Evolutionary conservation across 2,888 invertebrate genomes (phyloP), one percentile per base, ranked within the genome.

Genomic region (Eupithecia centaureata): DNA sequence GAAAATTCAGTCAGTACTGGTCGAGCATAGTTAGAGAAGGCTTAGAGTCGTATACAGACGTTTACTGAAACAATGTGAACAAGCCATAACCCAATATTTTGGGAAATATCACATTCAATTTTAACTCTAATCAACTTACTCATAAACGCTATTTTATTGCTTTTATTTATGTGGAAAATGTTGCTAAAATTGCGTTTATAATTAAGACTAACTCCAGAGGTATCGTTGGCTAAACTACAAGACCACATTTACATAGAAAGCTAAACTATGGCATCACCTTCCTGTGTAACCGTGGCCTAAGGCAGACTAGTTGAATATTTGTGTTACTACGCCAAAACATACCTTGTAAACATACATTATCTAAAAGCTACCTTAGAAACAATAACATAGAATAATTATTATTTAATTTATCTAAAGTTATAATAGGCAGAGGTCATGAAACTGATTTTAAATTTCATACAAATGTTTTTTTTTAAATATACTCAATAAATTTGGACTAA

Each of bases 261-360:
- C 64, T 28, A 57, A 52, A 38, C 38, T 22, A 72, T 78, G 71
- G n/a, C 25, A 76, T 82, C 22, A 18, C 47, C 15, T 56, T 59
- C 59, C 58, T 32, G 32, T 18, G 57, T 33, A 32, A 27, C 58
- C 18, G 52, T 57, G 22, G 15, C 28, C 85, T 88, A 87, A 81
- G 79, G 75, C 86, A 89, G 91, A 92, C 91, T 92, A 91, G 91
- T 87, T 82, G 83, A 82, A 85, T 61, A 52, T 15, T 85, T 87
- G 85, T 90, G 86, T 87, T 87, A 79, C 83, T 86, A 84, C 68
- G 70, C 72, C 70, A 25, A 73, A 72, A 69, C 56, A 63, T 59
- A 61, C 57, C 47, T 58, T 61, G 33, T 63, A 63, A 64, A 67
- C 32, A 67, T 65, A 67, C 28, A 58, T 27, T 80, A 74, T 74